phyloP scores from a whole-genome alignment of 2,888 invertebrate genomes.

The Polydesmus complanatus region DNA sequence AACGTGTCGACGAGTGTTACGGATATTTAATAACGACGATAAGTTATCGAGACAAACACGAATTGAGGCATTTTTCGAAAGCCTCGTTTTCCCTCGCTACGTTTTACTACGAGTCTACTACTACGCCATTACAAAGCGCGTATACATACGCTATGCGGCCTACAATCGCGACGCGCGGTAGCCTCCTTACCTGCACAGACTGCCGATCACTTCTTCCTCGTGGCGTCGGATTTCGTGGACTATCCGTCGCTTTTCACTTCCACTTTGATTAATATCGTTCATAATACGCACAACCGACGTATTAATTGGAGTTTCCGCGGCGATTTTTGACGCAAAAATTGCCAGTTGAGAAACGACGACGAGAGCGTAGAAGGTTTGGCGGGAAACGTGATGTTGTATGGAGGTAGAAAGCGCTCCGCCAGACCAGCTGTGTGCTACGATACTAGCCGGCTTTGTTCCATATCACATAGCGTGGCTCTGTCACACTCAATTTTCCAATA shows the following conservation, averaged over 20 bases:
- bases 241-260: slow-evolving; percentile 15
- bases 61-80: not conserved
- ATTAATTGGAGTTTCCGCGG: no score
- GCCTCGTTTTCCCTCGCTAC: not conserved
- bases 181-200: slow-evolving; percentile 37
- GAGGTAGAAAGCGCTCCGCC: not conserved
- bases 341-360: no score
- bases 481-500: not conserved
- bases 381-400: not conserved
- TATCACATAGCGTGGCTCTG: not conserved
- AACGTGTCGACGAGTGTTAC: not conserved
- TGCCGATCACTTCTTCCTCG: slow-evolving; percentile 38
- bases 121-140: not conserved
- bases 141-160: not conserved
- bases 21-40: not conserved
- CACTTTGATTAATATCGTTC: not conserved
- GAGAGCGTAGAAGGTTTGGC: no score
- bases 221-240: slow-evolving; percentile 23
- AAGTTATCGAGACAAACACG: not conserved
- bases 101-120: not conserved
- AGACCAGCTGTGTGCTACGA: not conserved
- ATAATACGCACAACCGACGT: not conserved
- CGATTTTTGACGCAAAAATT: no score
- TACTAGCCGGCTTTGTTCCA: not conserved
- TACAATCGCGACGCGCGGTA: slow-evolving; percentile 17